Percentiles rank a stretch among this genome's conserved stretches.
These are phyloP conservation scores for Ellobius talpinus DNA, from an alignment of 2,113 vertebrate species.

Conservation along the genomic window DNA sequence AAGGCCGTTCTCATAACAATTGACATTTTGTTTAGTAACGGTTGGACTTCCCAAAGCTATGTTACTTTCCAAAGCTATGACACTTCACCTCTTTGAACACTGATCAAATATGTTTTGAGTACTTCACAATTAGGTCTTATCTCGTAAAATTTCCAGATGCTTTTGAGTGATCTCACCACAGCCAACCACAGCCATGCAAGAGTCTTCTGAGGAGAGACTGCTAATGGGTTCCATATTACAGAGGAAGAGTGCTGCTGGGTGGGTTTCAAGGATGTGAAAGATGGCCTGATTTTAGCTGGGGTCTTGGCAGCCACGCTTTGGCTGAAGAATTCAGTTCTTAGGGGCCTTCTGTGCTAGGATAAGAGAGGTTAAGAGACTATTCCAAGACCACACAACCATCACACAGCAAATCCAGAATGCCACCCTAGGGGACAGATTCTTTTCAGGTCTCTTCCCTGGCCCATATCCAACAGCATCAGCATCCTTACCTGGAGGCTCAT, in stretches of 20 bases:
- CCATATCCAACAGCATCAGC: not conserved
- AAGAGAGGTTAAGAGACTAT: not conserved
- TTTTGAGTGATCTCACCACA: not conserved
- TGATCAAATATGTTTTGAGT: not conserved
- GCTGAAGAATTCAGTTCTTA: not conserved
- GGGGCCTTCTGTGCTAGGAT: not conserved
- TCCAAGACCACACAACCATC: not conserved
- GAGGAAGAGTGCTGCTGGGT: not conserved
- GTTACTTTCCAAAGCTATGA: no score
- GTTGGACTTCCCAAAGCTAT: not conserved
- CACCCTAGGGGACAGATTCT: not conserved
- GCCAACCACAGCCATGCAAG: no score
- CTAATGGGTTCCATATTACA: not conserved
- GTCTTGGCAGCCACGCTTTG: not conserved
- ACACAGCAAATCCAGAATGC: not conserved
- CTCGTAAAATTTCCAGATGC: not conserved
- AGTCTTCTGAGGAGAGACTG: not conserved
- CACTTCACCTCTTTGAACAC: not conserved
- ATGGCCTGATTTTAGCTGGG: no score
- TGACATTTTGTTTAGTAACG: not conserved
- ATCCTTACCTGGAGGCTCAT: not conserved
- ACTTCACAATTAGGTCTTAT: not conserved
- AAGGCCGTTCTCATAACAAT: not conserved
- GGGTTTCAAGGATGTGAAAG: not conserved
- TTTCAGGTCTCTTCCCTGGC: no score